Base-by-base conservation (phyloP, 2,888 invertebrate genomes). In the Trichopoda pennipes region DNA sequence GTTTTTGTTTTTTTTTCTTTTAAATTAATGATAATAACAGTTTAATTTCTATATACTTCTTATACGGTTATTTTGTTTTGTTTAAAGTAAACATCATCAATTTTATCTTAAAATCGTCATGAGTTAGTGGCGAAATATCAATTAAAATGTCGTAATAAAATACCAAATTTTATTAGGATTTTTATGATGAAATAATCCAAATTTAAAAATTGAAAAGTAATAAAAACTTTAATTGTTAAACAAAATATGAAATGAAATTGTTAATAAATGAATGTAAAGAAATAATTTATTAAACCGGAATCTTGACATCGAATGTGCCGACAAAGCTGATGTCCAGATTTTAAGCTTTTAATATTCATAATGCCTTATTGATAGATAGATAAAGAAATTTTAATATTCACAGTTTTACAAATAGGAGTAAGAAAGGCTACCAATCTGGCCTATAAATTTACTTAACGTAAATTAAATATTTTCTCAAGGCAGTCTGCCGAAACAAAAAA, bases 131-230 rank as follows among this genome's bases (percentile, higher is more conserved):
- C 49, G 17, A 19, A 64, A 64, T 32, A 64, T 32, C 47, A 9
- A 49, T 49, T 49, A 14, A 49, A 49, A 49, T 64, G 63, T 64
- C 47, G 28, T 14, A 64, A 64, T 64, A 64, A 64, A 64, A 64
- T 19, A 19, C 32, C 0, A 9, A 32, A 49, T 32, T 49, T 64
- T 64, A 49, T 64, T 28, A 14, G 28, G 28, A 28, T 3, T 44
- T 44, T 16, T 16, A 16, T 6, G 28, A 44, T 14, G 6, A 44
- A 44, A 44, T 14, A 44, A 44, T 6, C 42, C 1, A 44, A 16
- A 44, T 44, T 44, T 38, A n/a, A 16, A 16, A 16, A 44, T 44
- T 16, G 49, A 2, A 49, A 19, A 19, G 10, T 49, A 19, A 49
- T 49, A 49, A 49, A 49, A 49, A 49, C 19, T 49, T 49, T 49